Conservation (phyloP, 2,797 vertebrate genomes). For the Poliocrania exsul region DNA sequence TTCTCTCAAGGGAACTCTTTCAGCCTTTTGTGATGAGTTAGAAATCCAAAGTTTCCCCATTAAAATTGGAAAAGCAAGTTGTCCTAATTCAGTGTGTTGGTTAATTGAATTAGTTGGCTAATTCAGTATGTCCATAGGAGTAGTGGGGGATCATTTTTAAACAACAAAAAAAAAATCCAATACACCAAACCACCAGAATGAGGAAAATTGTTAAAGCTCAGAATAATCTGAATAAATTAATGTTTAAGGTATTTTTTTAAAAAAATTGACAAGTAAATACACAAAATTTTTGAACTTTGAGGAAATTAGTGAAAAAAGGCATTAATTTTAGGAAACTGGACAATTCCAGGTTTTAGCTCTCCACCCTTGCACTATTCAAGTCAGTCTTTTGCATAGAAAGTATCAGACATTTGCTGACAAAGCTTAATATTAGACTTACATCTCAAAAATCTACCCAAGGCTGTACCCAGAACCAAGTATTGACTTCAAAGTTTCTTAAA, state of each 20-base stretch:
- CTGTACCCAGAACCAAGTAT: background rate
- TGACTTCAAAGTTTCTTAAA: background rate
- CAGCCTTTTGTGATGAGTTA: background rate
- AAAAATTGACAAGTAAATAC: background rate
- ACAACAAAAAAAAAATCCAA: background rate
- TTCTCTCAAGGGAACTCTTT: background rate
- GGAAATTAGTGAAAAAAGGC: background rate
- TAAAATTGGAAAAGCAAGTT: background rate
- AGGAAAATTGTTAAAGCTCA: background rate
- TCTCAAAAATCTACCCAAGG: background rate
- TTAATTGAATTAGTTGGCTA: background rate
- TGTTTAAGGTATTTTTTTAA: background rate
- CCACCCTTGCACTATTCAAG: background rate
- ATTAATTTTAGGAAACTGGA: background rate
- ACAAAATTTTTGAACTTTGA: background rate
- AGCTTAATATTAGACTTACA: background rate
- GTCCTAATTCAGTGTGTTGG: background rate
- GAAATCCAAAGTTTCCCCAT: background rate
- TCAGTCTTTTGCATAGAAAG: background rate
- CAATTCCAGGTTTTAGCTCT: background rate
- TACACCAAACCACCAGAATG: background rate
- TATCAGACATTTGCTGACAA: background rate
- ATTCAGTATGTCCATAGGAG: background rate
- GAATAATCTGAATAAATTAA: background rate
- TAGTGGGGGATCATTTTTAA: background rate